These are phyloP conservation scores for Fulica atra DNA, from an alignment of 2,113 vertebrate genomes.

Conservation along the genomic window DNA sequence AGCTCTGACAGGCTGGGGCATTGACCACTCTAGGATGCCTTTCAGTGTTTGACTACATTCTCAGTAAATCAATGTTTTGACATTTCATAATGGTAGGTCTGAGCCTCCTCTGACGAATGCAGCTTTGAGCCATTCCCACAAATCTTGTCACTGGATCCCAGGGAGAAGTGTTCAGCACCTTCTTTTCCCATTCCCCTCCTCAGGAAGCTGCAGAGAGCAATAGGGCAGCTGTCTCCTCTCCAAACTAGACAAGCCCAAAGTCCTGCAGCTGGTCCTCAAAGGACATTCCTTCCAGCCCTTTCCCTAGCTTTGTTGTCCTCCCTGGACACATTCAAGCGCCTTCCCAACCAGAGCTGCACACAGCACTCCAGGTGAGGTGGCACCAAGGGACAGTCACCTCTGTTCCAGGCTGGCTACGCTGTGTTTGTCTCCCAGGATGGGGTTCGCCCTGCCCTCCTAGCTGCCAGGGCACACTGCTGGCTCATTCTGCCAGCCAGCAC, in stretches of 20 bases:
- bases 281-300: background rate
- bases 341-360: background rate
- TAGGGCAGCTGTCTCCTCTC: background rate
- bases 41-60: background rate
- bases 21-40: background rate
- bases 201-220: background rate
- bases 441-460: background rate
- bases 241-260: background rate
- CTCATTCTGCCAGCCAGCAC: rapidly evolving
- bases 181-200: background rate
- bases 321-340: background rate
- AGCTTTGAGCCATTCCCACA: background rate
- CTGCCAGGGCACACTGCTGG: background rate
- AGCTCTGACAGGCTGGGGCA: background rate
- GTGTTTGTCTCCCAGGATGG: background rate
- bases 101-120: background rate
- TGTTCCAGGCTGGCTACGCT: background rate
- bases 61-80: background rate
- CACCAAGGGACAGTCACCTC: no score
- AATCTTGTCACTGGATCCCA: background rate
- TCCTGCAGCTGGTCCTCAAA: background rate
- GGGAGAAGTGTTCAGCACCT: background rate
- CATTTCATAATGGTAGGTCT: background rate
- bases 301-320: background rate
- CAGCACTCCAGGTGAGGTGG: rapidly evolving